phyloP scores from a whole-genome alignment of 1,140 invertebrate genomes.

The Heliconius melpomene region DNA sequence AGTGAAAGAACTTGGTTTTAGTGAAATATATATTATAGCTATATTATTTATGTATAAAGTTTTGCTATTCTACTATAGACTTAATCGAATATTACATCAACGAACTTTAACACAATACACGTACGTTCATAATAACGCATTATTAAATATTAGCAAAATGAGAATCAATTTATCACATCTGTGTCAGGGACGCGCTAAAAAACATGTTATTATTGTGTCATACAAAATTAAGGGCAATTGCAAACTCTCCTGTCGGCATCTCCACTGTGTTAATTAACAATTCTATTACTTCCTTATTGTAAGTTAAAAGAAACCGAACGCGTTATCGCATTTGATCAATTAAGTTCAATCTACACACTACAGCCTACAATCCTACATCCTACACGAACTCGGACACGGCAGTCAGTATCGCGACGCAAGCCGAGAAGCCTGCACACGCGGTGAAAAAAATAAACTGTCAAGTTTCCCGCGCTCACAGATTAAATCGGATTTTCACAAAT shows the following conservation, averaged over 20 bases:
- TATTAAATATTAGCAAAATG: conserved; percentile 11
- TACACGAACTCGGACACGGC: conserved; percentile 35
- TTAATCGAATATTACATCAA: not conserved
- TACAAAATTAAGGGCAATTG: conserved; percentile 34
- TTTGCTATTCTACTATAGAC: not conserved
- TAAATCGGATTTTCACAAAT: not conserved
- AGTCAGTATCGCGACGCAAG: conserved; percentile 58
- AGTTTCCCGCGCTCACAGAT: conserved; percentile 35
- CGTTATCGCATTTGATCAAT: conserved; percentile 57
- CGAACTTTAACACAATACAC: not conserved
- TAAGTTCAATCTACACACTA: conserved; percentile 56
- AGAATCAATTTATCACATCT: conserved; percentile 5
- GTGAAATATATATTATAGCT: too few species aligned
- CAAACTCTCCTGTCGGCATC: conserved; percentile 37
- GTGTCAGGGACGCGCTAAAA: conserved; percentile 14
- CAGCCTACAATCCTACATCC: conserved; percentile 54
- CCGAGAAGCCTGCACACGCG: conserved; percentile 65
- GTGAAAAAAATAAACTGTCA: conserved; percentile 40
- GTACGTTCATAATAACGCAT: not conserved
- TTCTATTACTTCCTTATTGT: conserved; percentile 42
- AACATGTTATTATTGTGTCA: conserved; percentile 21
- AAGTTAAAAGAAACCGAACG: conserved; percentile 46
- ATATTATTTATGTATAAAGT: not conserved
- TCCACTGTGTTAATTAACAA: conserved; percentile 27
- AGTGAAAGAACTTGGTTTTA: too few species aligned